Evolutionary conservation across 1,140 invertebrate genomes (phyloP), one percentile per base, ranked within the genome.

Genomic region (Periplaneta americana): DNA sequence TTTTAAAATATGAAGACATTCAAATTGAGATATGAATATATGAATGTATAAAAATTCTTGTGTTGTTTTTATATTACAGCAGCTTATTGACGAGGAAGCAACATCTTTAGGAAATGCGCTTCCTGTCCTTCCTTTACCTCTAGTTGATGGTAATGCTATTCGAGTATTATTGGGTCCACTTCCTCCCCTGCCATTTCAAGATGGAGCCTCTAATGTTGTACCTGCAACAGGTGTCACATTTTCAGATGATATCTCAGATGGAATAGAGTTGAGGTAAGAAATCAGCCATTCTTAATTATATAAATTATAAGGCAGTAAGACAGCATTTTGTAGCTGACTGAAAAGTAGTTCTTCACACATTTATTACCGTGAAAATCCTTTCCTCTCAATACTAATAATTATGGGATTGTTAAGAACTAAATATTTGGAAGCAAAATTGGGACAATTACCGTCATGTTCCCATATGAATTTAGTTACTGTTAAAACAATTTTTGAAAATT

Each of bases 41-140:
- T 1, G n/a, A 6, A 48, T 48, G 15, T 48, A 18, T 22, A 13
- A 48, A 5, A 22, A 48, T 28, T 66, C 28, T 13, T n/a, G 22
- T 66, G 9, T 48, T 48, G 15, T 48, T 66, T 15, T n/a, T 39
- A 11, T 39, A n/a, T 66, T 28, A 31, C 82, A 90, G 88, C 85
- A 88, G 85, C 82, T 91, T 32, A 86, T 89, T 66, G 87, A 91
- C 80, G 89, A 90, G 82, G 89, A 88, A 36, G n/a, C n/a, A n/a
- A 89, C 89, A 34, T 87, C 90, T 33, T 88, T 89, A 82, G 87
- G 84, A 80, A 87, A 86, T 37, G 88, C 85, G 79, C 86, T 93
- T 84, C 93, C 91, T 57, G 87, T 89, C 84, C 89, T 95, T 83
- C 95, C 93, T 33, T 89, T 94, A 83, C 96, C 93, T 82, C 86